Percentiles rank a stretch among this genome's conserved stretches.
phyloP scores from a whole-genome alignment of 2,888 invertebrate genomes.

The Gortyna flavago region DNA sequence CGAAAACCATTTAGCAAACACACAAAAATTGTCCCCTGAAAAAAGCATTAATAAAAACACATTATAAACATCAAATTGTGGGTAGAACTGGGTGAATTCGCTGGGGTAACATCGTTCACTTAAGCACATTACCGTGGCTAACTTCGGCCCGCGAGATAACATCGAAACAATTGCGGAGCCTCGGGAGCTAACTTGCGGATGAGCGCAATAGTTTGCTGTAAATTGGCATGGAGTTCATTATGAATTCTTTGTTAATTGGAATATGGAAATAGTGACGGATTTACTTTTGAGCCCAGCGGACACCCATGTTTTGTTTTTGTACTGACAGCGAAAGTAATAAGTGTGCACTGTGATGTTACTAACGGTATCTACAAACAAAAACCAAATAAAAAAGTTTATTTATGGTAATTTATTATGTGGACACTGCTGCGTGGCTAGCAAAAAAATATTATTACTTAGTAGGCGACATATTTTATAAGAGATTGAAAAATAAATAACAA shows the following conservation, averaged over 20 bases:
- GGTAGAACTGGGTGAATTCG: slow-evolving; percentile 82
- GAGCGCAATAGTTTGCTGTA: slow-evolving; percentile 75
- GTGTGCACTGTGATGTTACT: neutral
- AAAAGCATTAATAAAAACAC: slow-evolving; percentile 73
- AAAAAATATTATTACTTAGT: neutral
- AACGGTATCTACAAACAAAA: neutral
- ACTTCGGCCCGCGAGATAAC: slow-evolving; percentile 77
- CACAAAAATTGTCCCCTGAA: slow-evolving; percentile 58
- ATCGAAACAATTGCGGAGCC: slow-evolving; percentile 85
- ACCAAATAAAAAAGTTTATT: neutral
- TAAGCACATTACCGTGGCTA: slow-evolving; percentile 84
- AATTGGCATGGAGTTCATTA: slow-evolving; percentile 79
- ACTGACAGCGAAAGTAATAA: neutral
- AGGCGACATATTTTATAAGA: neutral
- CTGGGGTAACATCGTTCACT: slow-evolving; percentile 89
- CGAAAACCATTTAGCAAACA: slow-evolving; percentile 56
- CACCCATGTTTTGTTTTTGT: neutral
- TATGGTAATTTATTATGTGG: neutral
- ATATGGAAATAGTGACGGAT: slow-evolving; percentile 61
- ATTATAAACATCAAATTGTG: slow-evolving; percentile 78
- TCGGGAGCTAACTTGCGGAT: slow-evolving; percentile 81
- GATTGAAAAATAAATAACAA: too few species aligned
- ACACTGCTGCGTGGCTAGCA: neutral
- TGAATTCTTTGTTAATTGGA: slow-evolving; percentile 75
- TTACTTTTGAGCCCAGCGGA: slow-evolving; percentile 29